Base-by-base conservation (phyloP, 2,888 invertebrate species). In the Drosophila cognata region DNA sequence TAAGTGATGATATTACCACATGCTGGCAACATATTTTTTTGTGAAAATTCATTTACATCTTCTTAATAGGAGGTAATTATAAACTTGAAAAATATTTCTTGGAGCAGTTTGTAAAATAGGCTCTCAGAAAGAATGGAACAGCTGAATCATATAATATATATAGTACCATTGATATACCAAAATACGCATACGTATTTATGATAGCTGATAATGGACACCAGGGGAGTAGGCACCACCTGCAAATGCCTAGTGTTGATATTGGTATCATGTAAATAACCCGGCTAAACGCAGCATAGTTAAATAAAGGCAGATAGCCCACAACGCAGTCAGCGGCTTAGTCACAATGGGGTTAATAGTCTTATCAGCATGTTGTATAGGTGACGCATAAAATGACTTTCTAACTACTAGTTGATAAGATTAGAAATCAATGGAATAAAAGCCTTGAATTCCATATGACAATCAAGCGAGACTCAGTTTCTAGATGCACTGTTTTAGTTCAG, bases 1-100 rank as follows among this genome's bases (percentile, higher is more conserved):
- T 83, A 83, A 86, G 52, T 68, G 52, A 53, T 41, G 31, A 31
- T 48, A 62, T 72, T 64, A 66, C 46, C 41, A 66, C 50, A 33
- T 29, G 46, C 52, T 46, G 46, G 2, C 46, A 52, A 31, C 36
- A 46, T 41, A 56, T 31, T 52, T 65, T 65, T 38, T 55, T 10
- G 8, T 38, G 29, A 11, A 10, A 57, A 59, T 60, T 28, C 25
- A 25, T 29, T 16, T 8, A 33, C 4, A 41, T 38, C 48, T 25
- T n/a, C 5, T 13, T 28, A 52, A 11, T 25, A 33, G 16, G 7
- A 41, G 43, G 18, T 10, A 8, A 16, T 16, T 16, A 46, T 8
- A 7, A 7, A 4, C 16, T 46, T 7, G 0, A 25, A 25, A 25
- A 25, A 25, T 2, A 7, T 46, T 13, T 25, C 4, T 16, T 16